phyloP scores from a whole-genome alignment of 2,113 vertebrate species.

The Xyliphius kryptos region DNA sequence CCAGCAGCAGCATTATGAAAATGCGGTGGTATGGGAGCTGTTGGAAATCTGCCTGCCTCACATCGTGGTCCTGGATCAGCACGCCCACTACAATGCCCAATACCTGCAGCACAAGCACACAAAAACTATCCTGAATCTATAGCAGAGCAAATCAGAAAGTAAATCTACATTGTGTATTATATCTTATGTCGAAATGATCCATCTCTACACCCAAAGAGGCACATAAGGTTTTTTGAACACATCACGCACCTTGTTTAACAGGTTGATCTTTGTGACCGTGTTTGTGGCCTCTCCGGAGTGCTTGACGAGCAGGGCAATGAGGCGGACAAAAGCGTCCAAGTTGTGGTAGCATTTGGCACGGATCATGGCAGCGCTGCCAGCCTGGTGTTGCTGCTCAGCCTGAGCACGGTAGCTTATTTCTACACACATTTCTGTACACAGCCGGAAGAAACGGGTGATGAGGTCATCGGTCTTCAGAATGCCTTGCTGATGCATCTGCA shows the following conservation, averaged over 20 bases:
- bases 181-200: too few species aligned
- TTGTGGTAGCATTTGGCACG: slow-evolving; percentile 98
- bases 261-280: slow-evolving; percentile 97
- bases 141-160: too few species aligned
- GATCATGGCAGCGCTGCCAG: slow-evolving; percentile 93
- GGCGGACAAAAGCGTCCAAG: slow-evolving; percentile 92
- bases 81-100: slow-evolving; percentile 97
- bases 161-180: too few species aligned
- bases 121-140: too few species aligned
- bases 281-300: slow-evolving; percentile 98
- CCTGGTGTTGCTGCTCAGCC: slow-evolving; percentile 95
- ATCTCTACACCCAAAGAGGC: too few species aligned
- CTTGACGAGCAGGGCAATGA: slow-evolving; percentile 94
- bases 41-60: slow-evolving; percentile 95
- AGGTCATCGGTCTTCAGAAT: slow-evolving; percentile 97
- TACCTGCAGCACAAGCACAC: slow-evolving; percentile 72
- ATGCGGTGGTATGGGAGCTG: slow-evolving; percentile 96
- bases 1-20: slow-evolving; percentile 96
- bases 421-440: slow-evolving; percentile 98
- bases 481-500: slow-evolving; percentile 96
- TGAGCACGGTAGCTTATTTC: slow-evolving; percentile 97
- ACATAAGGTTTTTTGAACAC: too few species aligned
- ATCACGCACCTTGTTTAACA: slow-evolving; percentile 98
- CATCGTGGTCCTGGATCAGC: slow-evolving; percentile 94
- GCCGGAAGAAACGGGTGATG: slow-evolving; percentile 94